Evolutionary conservation across 2,888 invertebrate species (phyloP).

Genomic region (Aquatica leii): DNA sequence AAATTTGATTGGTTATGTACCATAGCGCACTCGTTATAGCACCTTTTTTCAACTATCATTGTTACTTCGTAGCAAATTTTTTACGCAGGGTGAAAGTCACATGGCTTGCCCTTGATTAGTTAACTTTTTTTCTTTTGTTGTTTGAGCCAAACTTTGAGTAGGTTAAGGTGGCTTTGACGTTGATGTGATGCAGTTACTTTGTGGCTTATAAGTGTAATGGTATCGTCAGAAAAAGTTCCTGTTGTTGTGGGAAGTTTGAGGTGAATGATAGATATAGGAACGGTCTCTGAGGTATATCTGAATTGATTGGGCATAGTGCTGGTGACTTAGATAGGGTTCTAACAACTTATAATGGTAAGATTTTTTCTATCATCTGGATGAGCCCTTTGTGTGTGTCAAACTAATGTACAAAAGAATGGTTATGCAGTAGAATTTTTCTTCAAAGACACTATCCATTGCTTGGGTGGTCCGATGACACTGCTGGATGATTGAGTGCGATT

Average conservation of each 20-base stretch:
- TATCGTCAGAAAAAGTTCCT: neutral
- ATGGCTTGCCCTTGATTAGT: neutral
- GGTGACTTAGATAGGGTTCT: neutral
- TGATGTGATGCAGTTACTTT: neutral
- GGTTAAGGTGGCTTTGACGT: neutral
- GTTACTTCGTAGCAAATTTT: too few species aligned
- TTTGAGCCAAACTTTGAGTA: too few species aligned
- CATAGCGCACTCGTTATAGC: too few species aligned
- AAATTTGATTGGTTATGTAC: neutral
- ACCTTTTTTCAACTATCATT: too few species aligned
- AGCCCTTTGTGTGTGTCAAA: neutral
- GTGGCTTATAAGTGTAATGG: neutral
- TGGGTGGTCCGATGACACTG: too few species aligned
- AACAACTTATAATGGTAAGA: neutral
- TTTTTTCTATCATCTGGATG: neutral
- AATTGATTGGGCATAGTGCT: too few species aligned
- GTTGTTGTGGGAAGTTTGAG: too few species aligned
- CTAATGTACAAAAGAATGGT: neutral
- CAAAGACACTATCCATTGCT: too few species aligned
- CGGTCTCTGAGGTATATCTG: too few species aligned
- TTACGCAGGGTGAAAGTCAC: neutral
- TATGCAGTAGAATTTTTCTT: too few species aligned
- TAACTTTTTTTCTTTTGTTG: neutral
- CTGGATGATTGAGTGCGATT: too few species aligned
- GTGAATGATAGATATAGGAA: too few species aligned